phyloP scores from a whole-genome alignment of 1,140 invertebrate species.

The Fopius arisanus region DNA sequence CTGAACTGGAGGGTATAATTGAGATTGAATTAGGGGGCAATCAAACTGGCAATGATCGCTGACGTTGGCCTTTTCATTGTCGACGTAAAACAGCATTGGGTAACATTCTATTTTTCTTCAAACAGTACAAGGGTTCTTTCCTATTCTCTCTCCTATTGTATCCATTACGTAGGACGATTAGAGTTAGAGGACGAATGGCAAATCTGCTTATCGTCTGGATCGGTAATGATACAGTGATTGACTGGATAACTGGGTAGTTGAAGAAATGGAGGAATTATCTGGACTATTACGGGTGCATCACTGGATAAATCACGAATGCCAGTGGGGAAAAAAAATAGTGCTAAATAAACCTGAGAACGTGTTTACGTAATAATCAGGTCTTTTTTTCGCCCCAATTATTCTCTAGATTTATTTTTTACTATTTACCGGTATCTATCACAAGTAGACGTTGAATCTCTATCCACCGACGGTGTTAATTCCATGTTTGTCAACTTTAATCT shows the following conservation, averaged over 20 bases:
- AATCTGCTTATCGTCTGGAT: neutral
- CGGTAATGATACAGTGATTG: slow-evolving; percentile 4
- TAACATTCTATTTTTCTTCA: neutral
- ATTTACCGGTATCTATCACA: neutral
- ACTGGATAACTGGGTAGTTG: neutral
- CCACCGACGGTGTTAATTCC: neutral
- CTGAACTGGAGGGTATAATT: neutral
- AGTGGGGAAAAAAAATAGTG: neutral
- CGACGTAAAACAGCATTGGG: neutral
- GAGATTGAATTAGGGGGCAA: neutral
- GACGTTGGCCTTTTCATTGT: slow-evolving; percentile 3
- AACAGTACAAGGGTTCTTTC: neutral
- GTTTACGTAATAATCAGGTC: neutral
- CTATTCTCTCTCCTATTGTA: neutral
- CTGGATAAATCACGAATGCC: neutral
- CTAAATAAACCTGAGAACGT: neutral
- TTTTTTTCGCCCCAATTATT: neutral
- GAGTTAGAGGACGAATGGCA: neutral
- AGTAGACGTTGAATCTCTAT: neutral
- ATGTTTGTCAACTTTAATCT: neutral
- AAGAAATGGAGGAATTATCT: neutral
- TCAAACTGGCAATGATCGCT: neutral
- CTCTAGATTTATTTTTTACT: neutral
- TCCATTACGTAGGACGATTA: neutral
- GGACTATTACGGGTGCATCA: neutral